Conservation (phyloP, 1,140 invertebrate genomes). For the Drepana arcuata region DNA sequence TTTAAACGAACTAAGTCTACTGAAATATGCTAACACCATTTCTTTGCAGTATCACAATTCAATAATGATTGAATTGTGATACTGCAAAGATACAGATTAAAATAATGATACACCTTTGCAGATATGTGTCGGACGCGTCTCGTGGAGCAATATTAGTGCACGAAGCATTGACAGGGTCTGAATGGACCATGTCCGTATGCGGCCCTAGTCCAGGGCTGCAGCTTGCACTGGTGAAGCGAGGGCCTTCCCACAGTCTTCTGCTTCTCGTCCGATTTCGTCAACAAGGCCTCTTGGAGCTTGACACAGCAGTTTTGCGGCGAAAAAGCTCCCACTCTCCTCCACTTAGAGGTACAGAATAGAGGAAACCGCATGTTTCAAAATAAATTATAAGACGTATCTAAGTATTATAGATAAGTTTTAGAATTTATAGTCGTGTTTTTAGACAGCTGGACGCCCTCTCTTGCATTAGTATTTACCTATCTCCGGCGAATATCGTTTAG, state of each 20-base stretch:
- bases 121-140: slow-evolving; percentile 72
- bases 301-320: slow-evolving; percentile 28
- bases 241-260: slow-evolving; percentile 18
- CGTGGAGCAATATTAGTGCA: slow-evolving; percentile 73
- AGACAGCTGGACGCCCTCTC: no score
- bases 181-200: slow-evolving; percentile 38
- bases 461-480: no score
- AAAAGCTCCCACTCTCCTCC: slow-evolving; percentile 22
- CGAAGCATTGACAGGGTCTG: slow-evolving; percentile 58
- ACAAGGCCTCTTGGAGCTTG: slow-evolving; percentile 27
- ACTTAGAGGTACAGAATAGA: slow-evolving; percentile 32
- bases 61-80: no score
- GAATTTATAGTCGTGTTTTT: no score
- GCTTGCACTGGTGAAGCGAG: slow-evolving; percentile 25
- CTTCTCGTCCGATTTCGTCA: slow-evolving; percentile 26
- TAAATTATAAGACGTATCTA: no score
- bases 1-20: no score
- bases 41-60: no score
- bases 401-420: no score
- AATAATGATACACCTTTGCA: slow-evolving; percentile 18
- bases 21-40: no score
- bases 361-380: no score
- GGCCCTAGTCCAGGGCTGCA: slow-evolving; percentile 27
- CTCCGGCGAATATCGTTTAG: no score
- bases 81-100: no score